A percentile compares a stretch with the other conserved stretches of the same genome.
Conservation (phyloP, 2,888 invertebrate genomes). For the Lysandra coridon region DNA sequence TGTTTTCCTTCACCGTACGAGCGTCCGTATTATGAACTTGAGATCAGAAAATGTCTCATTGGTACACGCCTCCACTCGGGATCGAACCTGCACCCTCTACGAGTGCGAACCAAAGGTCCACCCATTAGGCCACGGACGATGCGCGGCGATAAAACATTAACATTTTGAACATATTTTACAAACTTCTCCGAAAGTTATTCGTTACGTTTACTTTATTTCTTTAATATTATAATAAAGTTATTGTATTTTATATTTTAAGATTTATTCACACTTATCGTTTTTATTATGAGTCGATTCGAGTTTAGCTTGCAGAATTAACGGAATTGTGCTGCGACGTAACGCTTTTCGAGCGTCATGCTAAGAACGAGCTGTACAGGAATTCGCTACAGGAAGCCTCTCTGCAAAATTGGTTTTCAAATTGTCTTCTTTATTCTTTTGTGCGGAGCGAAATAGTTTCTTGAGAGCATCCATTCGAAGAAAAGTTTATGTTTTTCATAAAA, state of each 20-base stretch:
- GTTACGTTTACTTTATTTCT: too few relatives aligned
- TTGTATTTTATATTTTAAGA: background rate
- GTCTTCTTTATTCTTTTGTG: constrained; percentile 28
- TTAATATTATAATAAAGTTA: too few relatives aligned
- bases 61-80: too few relatives aligned
- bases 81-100: too few relatives aligned
- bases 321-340: constrained; percentile 56
- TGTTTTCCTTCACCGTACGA: too few relatives aligned
- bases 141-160: too few relatives aligned
- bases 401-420: constrained; percentile 37
- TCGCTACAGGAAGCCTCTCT: constrained; percentile 37
- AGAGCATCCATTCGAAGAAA: constrained; percentile 5
- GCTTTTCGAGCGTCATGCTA: constrained; percentile 41
- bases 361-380: constrained; percentile 37
- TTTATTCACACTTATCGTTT: background rate
- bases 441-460: constrained; percentile 16
- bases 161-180: too few relatives aligned
- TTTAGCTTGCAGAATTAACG: constrained; percentile 64
- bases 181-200: too few relatives aligned
- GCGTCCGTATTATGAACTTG: background rate
- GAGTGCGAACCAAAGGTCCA: too few relatives aligned
- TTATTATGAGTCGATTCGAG: constrained; percentile 43
- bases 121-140: too few relatives aligned
- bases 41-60: too few relatives aligned
- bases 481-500: constrained; percentile 10